These are phyloP conservation scores for Micromys minutus DNA, from an alignment of 2,113 vertebrate genomes.

Conservation along the genomic window DNA sequence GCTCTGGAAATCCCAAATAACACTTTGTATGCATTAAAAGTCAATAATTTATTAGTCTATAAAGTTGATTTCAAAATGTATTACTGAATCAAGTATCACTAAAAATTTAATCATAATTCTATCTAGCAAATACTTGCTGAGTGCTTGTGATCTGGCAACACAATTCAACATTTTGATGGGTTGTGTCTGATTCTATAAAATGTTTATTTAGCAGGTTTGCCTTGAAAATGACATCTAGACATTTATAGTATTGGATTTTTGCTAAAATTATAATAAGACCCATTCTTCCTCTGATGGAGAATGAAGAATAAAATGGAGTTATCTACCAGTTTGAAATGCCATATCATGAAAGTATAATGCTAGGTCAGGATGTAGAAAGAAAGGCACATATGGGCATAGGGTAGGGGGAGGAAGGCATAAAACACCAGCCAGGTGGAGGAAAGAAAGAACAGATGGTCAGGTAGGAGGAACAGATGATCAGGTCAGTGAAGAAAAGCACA, in stretches of 20 bases:
- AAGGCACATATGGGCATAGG: neutral
- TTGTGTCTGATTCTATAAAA: neutral
- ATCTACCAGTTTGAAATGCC: neutral
- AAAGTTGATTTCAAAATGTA: constrained; percentile 35
- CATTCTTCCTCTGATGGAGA: neutral
- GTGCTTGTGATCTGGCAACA: neutral
- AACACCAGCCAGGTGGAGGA: neutral
- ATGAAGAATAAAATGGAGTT: neutral
- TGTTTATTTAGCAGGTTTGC: neutral
- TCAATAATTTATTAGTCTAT: neutral
- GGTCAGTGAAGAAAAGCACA: neutral
- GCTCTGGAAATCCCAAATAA: constrained; percentile 19
- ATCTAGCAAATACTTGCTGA: neutral
- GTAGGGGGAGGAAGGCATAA: no score
- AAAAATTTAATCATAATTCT: constrained; percentile 20
- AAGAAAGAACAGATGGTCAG: neutral
- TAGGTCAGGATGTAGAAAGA: neutral
- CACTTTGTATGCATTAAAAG: neutral
- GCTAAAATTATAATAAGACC: neutral
- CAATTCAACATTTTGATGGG: neutral
- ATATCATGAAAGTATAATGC: accelerated
- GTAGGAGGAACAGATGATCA: neutral
- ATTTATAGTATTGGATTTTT: neutral
- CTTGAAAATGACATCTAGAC: neutral
- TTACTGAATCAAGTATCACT: neutral